Evolutionary conservation across 2,797 vertebrate genomes (phyloP), one percentile per base, ranked within the genome.

Genomic region (Molossus molossus): DNA sequence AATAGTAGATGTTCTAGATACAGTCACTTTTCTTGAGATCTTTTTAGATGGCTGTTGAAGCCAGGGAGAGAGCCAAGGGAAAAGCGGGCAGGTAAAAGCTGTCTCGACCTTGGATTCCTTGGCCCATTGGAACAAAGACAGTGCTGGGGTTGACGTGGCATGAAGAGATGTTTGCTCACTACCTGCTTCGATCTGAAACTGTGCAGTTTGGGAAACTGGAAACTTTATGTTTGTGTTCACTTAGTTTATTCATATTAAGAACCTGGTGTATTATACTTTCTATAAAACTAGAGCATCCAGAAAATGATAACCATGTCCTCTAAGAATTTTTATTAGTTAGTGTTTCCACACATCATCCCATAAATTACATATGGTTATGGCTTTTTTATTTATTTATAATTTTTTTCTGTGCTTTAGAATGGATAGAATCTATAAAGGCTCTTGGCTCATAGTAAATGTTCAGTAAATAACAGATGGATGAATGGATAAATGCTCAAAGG

Each of bases 1-100:
- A 13, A 81, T 77, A 89, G 91, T 95, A 91, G 23, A 69, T 83
- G 64, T 88, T 96, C 29, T 84, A 89, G 57, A 75, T 82, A 69
- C 64, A 95, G 33, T 27, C 73, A 0, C 33, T 81, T 94, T 72
- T 21, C 4, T 75, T 67, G 9, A 88, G 58, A 8, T 37, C 9
- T 72, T 79, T 87, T 67, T 17, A 29, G 50, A 53, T 75, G 21
- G 40, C 10, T 70, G 6, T 9, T 85, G 23, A 87, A 87, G 21
- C 23, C 72, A 73, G 25, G 1, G 53, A 87, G 3, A 65, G 25
- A 82, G 29, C 27, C 50, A 67, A 79, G 9, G 29, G 14, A 85
- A 79, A 79, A 3, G 12, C 5, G 13, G 1, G 14, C 13, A 7
- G 23, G 3, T 62, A 94, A 64, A 57, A 37, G 12, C 2, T 72